A percentile compares a stretch with the other conserved stretches of the same genome.
Conservation (phyloP, 2,888 invertebrate genomes). For the Aethes cnicana region DNA sequence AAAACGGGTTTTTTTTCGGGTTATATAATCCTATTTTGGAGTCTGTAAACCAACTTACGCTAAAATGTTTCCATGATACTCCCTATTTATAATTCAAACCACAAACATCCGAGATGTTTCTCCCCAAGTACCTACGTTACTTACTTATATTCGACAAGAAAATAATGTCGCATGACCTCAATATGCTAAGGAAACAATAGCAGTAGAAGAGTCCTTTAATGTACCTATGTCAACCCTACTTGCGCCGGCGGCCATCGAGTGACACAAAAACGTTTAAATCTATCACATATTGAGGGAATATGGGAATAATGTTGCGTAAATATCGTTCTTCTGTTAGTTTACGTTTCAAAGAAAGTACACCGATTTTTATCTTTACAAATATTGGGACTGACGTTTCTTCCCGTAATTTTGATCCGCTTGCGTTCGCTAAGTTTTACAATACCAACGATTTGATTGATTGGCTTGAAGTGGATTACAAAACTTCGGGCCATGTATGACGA, state of each 20-base stretch:
- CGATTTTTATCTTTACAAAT: background rate
- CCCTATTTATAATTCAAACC: background rate
- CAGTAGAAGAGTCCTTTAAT: slow-evolving; percentile 19
- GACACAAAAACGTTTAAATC: slow-evolving; percentile 17
- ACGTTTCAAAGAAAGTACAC: background rate
- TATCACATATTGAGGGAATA: slow-evolving; percentile 10
- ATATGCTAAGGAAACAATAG: slow-evolving; percentile 20
- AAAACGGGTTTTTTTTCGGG: too few relatives aligned
- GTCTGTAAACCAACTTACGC: background rate
- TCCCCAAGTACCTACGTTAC: background rate
- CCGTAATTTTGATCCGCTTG: too few relatives aligned
- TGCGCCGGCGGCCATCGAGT: slow-evolving; percentile 12
- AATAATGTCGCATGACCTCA: background rate
- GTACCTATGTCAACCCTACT: slow-evolving; percentile 24
- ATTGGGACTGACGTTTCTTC: background rate
- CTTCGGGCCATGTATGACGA: too few relatives aligned
- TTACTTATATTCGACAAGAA: background rate
- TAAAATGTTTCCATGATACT: background rate
- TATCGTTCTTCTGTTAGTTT: slow-evolving; percentile 8
- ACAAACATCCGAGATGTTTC: background rate
- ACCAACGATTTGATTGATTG: too few relatives aligned
- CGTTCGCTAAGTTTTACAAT: too few relatives aligned
- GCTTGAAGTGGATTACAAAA: too few relatives aligned
- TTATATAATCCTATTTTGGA: too few relatives aligned
- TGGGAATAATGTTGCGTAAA: slow-evolving; percentile 10